Percentiles rank a stretch among this genome's conserved stretches.
Conservation (phyloP, 2,113 vertebrate species). For the Saguinus imperator region DNA sequence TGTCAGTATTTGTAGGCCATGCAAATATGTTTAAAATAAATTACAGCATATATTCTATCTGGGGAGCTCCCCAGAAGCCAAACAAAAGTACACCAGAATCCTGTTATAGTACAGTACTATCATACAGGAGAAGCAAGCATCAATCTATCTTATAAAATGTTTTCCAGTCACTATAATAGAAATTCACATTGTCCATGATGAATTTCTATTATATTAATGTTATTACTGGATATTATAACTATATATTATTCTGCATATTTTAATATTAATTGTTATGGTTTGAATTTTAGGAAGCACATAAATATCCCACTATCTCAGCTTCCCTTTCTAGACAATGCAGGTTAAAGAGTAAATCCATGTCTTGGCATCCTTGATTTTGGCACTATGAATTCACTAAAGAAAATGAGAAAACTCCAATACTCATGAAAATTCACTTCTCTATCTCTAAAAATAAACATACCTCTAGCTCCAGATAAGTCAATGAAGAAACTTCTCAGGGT, state of each 20-base stretch:
- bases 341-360: neutral
- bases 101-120: neutral
- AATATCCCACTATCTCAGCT: neutral
- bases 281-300: neutral
- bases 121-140: neutral
- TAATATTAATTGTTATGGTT: neutral
- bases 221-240: too few relatives aligned
- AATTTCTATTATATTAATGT: neutral
- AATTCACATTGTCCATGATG: neutral
- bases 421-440: neutral
- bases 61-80: neutral
- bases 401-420: neutral
- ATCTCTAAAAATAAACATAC: slow-evolving; percentile 44
- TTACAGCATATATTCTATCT: neutral
- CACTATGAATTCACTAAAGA: neutral
- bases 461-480: neutral
- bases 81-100: neutral
- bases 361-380: neutral
- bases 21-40: slow-evolving; percentile 11
- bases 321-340: neutral
- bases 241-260: neutral
- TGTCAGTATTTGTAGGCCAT: slow-evolving; percentile 13
- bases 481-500: slow-evolving; percentile 12
- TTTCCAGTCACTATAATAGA: neutral
- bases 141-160: neutral